Percentiles rank a stretch among this genome's conserved stretches.
These are phyloP conservation scores for Tenebrio molitor DNA, from an alignment of 1,140 invertebrate species.

Conservation along the genomic window DNA sequence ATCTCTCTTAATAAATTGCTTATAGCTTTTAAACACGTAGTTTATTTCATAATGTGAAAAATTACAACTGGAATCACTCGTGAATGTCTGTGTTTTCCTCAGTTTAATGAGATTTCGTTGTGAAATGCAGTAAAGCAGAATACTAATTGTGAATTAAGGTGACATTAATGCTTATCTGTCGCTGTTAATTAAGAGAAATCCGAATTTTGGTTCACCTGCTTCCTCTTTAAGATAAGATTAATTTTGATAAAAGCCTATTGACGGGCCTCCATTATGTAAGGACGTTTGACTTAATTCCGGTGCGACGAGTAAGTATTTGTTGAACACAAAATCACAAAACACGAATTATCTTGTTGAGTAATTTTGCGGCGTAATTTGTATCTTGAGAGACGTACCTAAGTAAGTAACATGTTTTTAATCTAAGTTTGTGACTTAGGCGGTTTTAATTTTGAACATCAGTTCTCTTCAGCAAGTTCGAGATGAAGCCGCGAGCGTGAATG, in stretches of 20 bases:
- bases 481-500: too few species aligned
- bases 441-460: too few species aligned
- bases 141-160: constrained; percentile 36
- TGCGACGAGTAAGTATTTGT: too few species aligned
- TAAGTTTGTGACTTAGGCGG: too few species aligned
- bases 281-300: too few species aligned
- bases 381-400: too few species aligned
- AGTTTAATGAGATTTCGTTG: constrained; percentile 18
- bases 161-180: constrained; percentile 31
- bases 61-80: background rate
- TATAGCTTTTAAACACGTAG: constrained; percentile 8
- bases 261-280: too few species aligned
- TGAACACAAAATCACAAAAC: too few species aligned
- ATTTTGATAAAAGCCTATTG: background rate
- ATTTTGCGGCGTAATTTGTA: too few species aligned
- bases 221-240: constrained; percentile 1
- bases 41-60: constrained; percentile 29
- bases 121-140: constrained; percentile 4
- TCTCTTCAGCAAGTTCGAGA: too few species aligned
- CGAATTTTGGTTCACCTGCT: constrained; percentile 19
- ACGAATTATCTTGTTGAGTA: too few species aligned
- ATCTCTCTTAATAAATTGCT: constrained; percentile 1
- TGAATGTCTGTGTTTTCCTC: background rate
- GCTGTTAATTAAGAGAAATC: constrained; percentile 25
- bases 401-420: too few species aligned